These are phyloP conservation scores for Chaetorhynchus papuensis DNA, from an alignment of 2,113 vertebrate genomes.

Conservation along the genomic window DNA sequence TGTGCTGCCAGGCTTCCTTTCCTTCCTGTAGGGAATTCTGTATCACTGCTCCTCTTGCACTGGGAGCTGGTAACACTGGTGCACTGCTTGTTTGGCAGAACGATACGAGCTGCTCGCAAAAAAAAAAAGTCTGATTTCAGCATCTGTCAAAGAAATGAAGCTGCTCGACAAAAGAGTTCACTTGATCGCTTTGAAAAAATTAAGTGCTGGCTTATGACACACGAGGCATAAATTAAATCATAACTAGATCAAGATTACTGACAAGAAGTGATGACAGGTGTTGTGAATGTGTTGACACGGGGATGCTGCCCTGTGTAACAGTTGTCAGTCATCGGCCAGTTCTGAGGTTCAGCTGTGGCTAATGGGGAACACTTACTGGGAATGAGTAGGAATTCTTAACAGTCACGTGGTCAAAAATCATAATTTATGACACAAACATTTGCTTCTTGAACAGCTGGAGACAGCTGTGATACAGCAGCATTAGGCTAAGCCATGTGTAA, in stretches of 20 bases:
- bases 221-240: conserved; percentile 70
- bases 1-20: background rate
- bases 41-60: background rate
- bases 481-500: background rate
- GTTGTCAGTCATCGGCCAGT: conserved; percentile 65
- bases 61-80: background rate
- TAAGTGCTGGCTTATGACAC: conserved; percentile 43
- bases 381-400: background rate
- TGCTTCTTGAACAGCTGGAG: background rate
- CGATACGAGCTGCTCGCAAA: background rate
- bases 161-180: conserved; percentile 18
- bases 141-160: conserved; percentile 48
- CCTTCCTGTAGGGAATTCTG: conserved; percentile 25
- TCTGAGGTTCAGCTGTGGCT: background rate
- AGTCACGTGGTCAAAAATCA: background rate
- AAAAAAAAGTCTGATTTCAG: background rate
- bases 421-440: background rate
- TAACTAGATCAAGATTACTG: conserved; percentile 42
- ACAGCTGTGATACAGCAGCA: background rate
- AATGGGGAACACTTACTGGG: background rate
- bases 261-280: conserved; percentile 73
- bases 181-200: conserved; percentile 47
- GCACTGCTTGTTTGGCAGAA: background rate
- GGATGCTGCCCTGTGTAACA: conserved; percentile 50
- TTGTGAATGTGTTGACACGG: conserved; percentile 61